These are phyloP conservation scores for Chionomys nivalis DNA, from an alignment of 2,113 vertebrate genomes.

Conservation along the genomic window DNA sequence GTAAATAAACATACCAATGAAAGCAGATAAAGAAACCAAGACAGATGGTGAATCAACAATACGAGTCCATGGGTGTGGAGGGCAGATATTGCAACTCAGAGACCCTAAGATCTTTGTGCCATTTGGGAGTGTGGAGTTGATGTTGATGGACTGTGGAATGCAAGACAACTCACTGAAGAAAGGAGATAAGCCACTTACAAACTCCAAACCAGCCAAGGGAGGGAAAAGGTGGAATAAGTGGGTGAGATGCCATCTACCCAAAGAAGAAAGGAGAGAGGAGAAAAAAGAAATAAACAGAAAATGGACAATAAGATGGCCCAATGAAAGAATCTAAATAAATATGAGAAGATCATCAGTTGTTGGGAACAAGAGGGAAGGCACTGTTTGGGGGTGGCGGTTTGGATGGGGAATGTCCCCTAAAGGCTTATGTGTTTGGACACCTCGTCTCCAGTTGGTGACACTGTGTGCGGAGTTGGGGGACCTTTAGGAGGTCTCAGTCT, in stretches of 20 bases:
- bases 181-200: accelerated
- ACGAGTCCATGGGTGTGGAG: background rate
- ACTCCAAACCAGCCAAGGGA: background rate
- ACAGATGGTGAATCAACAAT: background rate
- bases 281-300: background rate
- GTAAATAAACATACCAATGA: no score
- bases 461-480: background rate
- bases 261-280: background rate
- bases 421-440: background rate
- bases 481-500: background rate
- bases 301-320: background rate
- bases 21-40: background rate
- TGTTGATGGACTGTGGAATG: background rate
- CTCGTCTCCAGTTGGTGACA: background rate
- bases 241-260: background rate
- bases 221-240: background rate
- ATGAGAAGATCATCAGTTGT: background rate
- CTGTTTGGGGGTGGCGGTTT: background rate
- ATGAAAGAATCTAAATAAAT: background rate
- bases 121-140: background rate
- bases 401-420: background rate
- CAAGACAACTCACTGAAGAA: background rate
- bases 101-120: background rate
- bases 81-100: no score
- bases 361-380: background rate